Conservation (phyloP, 2,113 vertebrate genomes). For the Thymallus thymallus region DNA sequence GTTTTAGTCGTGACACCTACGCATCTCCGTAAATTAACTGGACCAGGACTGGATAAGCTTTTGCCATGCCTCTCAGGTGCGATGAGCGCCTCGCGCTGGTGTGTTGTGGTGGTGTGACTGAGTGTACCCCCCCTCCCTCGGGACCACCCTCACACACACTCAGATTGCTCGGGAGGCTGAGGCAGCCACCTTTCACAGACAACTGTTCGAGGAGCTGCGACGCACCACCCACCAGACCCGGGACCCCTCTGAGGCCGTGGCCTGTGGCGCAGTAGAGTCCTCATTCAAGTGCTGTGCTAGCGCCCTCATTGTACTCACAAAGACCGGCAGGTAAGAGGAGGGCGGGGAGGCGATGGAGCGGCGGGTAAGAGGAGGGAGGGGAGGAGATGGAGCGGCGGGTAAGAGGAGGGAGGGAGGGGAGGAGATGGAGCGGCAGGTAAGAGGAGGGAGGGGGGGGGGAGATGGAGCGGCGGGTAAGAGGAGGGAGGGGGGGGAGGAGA, state of each 20-base stretch:
- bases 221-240: constrained; percentile 85
- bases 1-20: background rate
- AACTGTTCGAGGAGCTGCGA: constrained; percentile 95
- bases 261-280: constrained; percentile 93
- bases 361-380: background rate
- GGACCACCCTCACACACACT: constrained; percentile 27
- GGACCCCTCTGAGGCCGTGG: constrained; percentile 91
- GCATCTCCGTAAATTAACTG: background rate
- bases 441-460: background rate
- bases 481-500: too few relatives aligned
- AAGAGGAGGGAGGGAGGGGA: constrained; percentile 15
- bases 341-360: background rate
- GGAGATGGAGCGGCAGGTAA: too few relatives aligned
- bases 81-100: constrained; percentile 23
- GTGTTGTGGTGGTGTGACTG: constrained; percentile 43
- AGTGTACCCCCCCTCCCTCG: constrained; percentile 54
- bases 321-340: constrained; percentile 41
- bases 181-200: constrained; percentile 95
- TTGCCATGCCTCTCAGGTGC: constrained; percentile 43
- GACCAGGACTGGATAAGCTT: constrained; percentile 17
- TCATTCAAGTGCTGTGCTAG: constrained; percentile 97
- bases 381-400: constrained; percentile 26
- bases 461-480: background rate
- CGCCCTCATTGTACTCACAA: constrained; percentile 95
- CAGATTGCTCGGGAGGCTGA: constrained; percentile 99